These are phyloP conservation scores for Epsilonema sp. DNA, from an alignment of 2,888 invertebrate species.

Conservation along the genomic window DNA sequence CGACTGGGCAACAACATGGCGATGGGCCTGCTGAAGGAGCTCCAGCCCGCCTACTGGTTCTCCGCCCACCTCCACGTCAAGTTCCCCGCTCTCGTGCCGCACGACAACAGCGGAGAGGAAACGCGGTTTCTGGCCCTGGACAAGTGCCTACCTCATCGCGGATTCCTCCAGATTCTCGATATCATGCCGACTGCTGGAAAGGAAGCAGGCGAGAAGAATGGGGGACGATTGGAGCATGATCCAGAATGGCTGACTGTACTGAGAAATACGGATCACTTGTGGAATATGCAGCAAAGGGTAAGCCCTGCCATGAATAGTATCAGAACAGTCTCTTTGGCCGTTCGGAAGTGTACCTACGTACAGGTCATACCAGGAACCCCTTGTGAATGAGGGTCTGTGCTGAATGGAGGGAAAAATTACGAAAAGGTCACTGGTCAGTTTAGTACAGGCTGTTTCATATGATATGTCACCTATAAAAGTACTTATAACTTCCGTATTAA, in stretches of 20 bases:
- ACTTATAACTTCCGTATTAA: no score
- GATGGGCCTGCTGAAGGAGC: constrained; percentile 52
- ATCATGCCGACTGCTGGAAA: background rate
- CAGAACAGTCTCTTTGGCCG: no score
- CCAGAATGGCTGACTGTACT: background rate
- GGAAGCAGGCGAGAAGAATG: background rate
- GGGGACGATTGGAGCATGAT: background rate
- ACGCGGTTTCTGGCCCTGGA: constrained; percentile 85
- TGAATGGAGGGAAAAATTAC: no score
- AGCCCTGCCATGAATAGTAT: no score
- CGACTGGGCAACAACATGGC: constrained; percentile 67
- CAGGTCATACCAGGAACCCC: no score
- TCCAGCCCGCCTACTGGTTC: constrained; percentile 84
- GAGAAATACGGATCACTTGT: background rate
- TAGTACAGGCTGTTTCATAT: no score
- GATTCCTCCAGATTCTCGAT: no score
- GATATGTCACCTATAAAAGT: no score
- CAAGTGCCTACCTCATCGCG: constrained; percentile 7
- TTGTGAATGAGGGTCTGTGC: no score
- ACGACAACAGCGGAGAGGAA: constrained; percentile 29
- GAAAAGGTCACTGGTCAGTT: no score
- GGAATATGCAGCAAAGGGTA: background rate
- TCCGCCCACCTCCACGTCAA: constrained; percentile 89
- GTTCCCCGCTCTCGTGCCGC: constrained; percentile 67
- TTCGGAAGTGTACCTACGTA: no score